These are phyloP conservation scores for Callosobruchus maculatus DNA, from an alignment of 2,888 invertebrate species.

Conservation along the genomic window DNA sequence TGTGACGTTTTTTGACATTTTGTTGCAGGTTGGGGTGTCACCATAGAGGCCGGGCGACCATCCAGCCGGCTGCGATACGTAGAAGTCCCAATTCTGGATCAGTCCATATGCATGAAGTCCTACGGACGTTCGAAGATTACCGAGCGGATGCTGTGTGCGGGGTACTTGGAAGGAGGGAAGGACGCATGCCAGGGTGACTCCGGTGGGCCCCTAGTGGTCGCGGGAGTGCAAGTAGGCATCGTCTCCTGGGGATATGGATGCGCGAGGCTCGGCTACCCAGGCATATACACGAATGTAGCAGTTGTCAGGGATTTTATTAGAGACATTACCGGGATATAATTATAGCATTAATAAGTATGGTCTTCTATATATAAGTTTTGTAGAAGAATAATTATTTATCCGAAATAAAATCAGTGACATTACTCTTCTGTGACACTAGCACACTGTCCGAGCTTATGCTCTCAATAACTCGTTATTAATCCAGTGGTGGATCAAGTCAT, in stretches of 20 bases:
- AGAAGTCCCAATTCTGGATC: conserved; percentile 28
- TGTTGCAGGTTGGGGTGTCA: conserved; percentile 30
- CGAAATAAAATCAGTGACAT: too few relatives aligned
- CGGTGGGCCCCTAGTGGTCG: conserved; percentile 33
- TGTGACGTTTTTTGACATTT: background rate
- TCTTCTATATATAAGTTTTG: too few relatives aligned
- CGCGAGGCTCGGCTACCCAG: conserved; percentile 28
- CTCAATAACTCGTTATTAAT: too few relatives aligned
- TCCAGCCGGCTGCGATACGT: conserved; percentile 29
- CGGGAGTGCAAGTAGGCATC: conserved; percentile 28
- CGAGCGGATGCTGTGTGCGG: conserved; percentile 59
- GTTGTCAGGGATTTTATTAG: conserved; percentile 24
- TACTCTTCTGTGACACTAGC: too few relatives aligned
- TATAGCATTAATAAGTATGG: too few relatives aligned
- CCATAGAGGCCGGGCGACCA: conserved; percentile 16
- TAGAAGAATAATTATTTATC: too few relatives aligned
- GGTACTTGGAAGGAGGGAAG: conserved; percentile 55
- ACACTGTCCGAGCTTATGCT: too few relatives aligned
- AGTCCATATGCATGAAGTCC: conserved; percentile 23
- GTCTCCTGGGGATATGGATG: conserved; percentile 38
- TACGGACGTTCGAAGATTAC: conserved; percentile 44
- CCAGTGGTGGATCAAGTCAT: too few relatives aligned
- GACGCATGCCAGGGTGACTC: conserved; percentile 37
- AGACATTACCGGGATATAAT: conserved; percentile 19
- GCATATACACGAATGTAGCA: conserved; percentile 34